These are phyloP conservation scores for Anadara kagoshimensis DNA, from an alignment of 1,140 invertebrate genomes.

Conservation along the genomic window DNA sequence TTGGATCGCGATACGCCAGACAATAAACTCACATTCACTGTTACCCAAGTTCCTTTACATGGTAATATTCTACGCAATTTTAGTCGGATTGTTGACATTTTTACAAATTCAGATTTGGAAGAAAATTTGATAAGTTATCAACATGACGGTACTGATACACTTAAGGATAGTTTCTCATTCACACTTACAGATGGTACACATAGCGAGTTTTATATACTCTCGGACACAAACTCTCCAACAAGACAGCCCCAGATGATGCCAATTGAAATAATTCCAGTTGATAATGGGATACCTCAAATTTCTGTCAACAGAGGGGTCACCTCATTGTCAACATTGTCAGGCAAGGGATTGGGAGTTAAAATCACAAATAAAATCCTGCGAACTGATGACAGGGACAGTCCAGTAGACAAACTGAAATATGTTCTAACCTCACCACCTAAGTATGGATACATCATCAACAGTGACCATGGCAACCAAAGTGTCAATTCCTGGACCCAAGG, in stretches of 20 bases:
- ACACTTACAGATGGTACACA: constrained; percentile 73
- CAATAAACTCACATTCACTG: constrained; percentile 64
- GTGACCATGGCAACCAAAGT: constrained; percentile 48
- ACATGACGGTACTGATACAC: constrained; percentile 73
- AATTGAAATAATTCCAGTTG: constrained; percentile 71
- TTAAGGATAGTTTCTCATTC: constrained; percentile 71
- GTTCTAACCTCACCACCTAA: constrained; percentile 63
- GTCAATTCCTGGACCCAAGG: constrained; percentile 73
- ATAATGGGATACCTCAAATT: constrained; percentile 69
- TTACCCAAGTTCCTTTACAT: constrained; percentile 71
- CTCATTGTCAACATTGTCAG: constrained; percentile 50
- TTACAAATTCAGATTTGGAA: constrained; percentile 70
- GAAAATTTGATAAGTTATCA: constrained; percentile 71
- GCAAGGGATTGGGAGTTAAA: constrained; percentile 58
- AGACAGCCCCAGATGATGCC: constrained; percentile 64
- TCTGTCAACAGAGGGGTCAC: constrained; percentile 65
- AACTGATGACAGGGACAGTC: constrained; percentile 71
- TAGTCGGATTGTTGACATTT: constrained; percentile 59
- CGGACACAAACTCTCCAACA: constrained; percentile 59
- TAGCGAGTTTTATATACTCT: constrained; percentile 70
- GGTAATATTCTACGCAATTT: constrained; percentile 69
- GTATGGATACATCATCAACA: constrained; percentile 69
- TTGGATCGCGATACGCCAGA: constrained; percentile 72
- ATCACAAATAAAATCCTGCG: constrained; percentile 62
- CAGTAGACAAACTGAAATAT: constrained; percentile 59